phyloP scores from a whole-genome alignment of 2,113 vertebrate species.

The Sebastes schlegelii region DNA sequence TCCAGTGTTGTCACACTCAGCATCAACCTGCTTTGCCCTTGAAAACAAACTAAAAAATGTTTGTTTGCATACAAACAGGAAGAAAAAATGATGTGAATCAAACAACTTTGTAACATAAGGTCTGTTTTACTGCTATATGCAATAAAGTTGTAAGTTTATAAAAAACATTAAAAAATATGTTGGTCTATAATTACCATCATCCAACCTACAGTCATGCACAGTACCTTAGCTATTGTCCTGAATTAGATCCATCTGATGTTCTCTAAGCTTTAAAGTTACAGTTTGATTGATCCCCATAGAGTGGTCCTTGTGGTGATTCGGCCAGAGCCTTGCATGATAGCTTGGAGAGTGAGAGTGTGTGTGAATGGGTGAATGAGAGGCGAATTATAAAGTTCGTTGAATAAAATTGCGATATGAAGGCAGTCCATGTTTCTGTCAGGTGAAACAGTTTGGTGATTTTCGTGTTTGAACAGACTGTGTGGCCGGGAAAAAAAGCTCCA shows the following conservation, averaged over 20 bases:
- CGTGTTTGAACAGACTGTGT: conserved; percentile 14
- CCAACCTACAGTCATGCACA: background rate
- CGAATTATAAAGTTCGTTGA: background rate
- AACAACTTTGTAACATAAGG: background rate
- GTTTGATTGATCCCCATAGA: background rate
- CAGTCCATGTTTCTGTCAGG: conserved; percentile 3
- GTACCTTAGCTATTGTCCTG: background rate
- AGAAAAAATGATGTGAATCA: background rate
- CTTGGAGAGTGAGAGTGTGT: background rate
- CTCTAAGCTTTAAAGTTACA: background rate
- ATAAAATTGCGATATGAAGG: background rate
- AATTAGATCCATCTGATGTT: background rate
- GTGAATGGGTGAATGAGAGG: background rate
- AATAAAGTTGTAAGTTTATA: background rate
- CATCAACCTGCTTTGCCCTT: background rate
- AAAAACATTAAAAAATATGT: background rate
- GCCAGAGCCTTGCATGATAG: too few relatives aligned
- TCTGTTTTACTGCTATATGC: background rate
- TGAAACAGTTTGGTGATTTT: conserved; percentile 26
- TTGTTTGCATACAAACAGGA: background rate
- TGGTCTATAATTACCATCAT: background rate
- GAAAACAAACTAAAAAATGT: background rate
- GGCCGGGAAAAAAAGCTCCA: conserved; percentile 14
- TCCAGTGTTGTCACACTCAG: background rate
- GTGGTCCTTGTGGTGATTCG: background rate